Evolutionary conservation across 1,140 invertebrate genomes (phyloP).

Genomic region (Lepidostoma basale): DNA sequence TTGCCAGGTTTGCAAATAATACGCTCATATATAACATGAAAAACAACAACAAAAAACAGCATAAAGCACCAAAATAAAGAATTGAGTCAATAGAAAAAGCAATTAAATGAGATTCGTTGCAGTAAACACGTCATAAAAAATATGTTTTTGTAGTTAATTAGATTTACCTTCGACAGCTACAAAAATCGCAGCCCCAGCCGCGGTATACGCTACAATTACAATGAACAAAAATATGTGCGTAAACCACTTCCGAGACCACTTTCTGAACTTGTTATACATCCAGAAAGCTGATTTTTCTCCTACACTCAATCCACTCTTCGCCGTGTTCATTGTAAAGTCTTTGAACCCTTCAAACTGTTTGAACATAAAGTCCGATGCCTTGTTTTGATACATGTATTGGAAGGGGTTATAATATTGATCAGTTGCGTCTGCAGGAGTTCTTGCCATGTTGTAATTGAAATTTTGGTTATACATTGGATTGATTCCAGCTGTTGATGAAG

Average conservation of each 20-base stretch:
- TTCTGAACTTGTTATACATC: constrained; percentile 77
- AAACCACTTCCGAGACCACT: constrained; percentile 83
- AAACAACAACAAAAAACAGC: no score
- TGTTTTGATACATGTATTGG: constrained; percentile 66
- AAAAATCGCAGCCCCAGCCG: constrained; percentile 79
- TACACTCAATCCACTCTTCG: constrained; percentile 77
- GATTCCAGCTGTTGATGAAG: constrained; percentile 57
- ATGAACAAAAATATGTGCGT: constrained; percentile 84
- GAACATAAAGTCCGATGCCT: constrained; percentile 75
- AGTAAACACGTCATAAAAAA: no score
- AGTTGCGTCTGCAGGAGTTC: constrained; percentile 57
- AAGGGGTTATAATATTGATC: constrained; percentile 62
- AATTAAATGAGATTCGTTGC: no score
- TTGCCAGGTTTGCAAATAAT: no score
- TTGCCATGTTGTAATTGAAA: constrained; percentile 52
- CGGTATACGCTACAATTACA: constrained; percentile 76
- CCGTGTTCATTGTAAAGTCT: constrained; percentile 72
- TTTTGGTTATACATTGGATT: constrained; percentile 42
- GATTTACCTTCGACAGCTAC: constrained; percentile 74
- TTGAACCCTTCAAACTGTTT: constrained; percentile 77
- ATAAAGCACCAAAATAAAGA: no score
- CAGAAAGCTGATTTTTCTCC: constrained; percentile 83
- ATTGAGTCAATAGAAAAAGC: no score
- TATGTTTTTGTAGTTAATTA: no score
- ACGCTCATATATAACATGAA: no score